Conservation (phyloP, 2,888 invertebrate genomes). For the Polyploca ridens region DNA sequence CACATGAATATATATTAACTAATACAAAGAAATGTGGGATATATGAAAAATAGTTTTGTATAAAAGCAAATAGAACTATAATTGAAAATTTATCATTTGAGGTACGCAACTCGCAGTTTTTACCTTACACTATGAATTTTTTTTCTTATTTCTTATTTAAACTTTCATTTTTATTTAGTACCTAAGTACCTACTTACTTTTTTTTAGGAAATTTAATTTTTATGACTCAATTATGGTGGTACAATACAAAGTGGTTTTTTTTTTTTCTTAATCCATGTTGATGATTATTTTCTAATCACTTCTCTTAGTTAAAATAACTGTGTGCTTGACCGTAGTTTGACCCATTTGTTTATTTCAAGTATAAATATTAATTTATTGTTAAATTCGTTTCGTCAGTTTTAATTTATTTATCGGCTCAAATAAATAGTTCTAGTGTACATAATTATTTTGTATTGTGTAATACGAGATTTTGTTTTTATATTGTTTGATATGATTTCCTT, state of each 20-base stretch:
- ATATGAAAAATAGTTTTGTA: not conserved
- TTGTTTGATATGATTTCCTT: not conserved
- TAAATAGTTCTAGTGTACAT: not conserved
- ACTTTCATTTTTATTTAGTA: not conserved
- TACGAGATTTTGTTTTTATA: not conserved
- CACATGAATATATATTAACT: not conserved
- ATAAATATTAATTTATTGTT: not conserved
- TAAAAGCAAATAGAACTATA: not conserved
- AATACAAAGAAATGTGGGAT: not conserved
- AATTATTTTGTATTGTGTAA: not conserved
- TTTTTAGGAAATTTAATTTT: too few species aligned
- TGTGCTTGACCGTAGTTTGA: not conserved
- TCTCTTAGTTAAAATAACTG: too few species aligned
- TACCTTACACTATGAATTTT: too few species aligned
- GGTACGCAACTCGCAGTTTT: not conserved
- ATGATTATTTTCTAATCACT: too few species aligned
- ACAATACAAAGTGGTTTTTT: too few species aligned
- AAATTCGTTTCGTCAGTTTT: not conserved
- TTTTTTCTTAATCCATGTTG: too few species aligned
- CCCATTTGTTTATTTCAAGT: not conserved
- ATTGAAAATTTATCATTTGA: not conserved
- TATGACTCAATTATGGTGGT: too few species aligned
- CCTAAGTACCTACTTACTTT: too few species aligned
- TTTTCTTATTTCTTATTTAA: too few species aligned
- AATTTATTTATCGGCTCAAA: constrained; percentile 7